A percentile compares a stretch with the other conserved stretches of the same genome.
These are phyloP conservation scores for Anthopleura sola DNA, from an alignment of 64 coral and sea anemone genomes.

Conservation along the genomic window DNA sequence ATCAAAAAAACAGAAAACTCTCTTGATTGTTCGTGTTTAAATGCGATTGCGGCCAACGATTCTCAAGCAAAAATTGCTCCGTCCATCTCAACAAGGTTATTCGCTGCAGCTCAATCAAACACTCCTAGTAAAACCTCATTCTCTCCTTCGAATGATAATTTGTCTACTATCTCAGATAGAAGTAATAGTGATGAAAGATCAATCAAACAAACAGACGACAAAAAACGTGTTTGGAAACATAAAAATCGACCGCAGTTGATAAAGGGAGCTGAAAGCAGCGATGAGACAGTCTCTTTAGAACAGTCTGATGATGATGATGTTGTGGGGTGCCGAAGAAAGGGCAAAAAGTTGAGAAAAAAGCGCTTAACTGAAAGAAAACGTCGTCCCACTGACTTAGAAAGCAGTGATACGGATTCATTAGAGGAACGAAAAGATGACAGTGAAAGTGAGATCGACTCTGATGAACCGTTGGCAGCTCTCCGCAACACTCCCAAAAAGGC, in stretches of 20 bases:
- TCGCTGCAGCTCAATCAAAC: too few relatives aligned
- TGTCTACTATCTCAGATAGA: not conserved
- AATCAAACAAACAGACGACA: not conserved
- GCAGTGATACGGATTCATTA: not conserved
- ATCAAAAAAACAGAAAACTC: not conserved
- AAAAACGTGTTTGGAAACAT: not conserved
- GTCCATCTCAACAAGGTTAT: not conserved
- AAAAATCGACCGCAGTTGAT: not conserved
- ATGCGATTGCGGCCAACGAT: not conserved
- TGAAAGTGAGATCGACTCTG: constrained; percentile 2
- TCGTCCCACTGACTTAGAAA: not conserved
- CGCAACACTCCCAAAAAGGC: not conserved
- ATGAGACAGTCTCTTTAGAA: not conserved
- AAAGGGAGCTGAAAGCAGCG: not conserved
- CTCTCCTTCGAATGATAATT: not conserved
- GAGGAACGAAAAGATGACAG: not conserved
- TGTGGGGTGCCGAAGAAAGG: not conserved
- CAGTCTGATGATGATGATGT: not conserved
- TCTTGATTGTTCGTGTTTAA: not conserved
- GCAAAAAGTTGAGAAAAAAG: not conserved
- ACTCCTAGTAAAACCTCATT: not conserved
- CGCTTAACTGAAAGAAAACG: not conserved
- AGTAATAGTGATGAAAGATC: not conserved
- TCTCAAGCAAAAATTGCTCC: not conserved
- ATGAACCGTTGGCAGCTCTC: not conserved